phyloP scores from a whole-genome alignment of 2,888 invertebrate species.

The Ophonus ardosiacus region DNA sequence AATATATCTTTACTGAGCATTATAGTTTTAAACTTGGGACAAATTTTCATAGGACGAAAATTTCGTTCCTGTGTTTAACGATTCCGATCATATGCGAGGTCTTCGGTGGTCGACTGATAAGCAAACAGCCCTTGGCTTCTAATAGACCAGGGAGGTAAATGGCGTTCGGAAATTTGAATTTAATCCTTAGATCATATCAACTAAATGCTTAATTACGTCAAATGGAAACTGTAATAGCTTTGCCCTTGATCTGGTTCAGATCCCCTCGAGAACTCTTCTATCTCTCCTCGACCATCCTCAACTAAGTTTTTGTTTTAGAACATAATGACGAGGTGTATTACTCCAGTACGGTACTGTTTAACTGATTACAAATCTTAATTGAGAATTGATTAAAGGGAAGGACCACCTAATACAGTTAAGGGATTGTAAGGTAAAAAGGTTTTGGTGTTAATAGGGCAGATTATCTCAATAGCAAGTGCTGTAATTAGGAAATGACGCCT shows the following conservation, averaged over 20 bases:
- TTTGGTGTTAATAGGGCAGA: conserved; percentile 26
- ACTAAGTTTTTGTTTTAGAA: conserved; percentile 4
- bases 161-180: conserved; percentile 72
- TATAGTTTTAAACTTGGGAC: background rate
- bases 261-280: conserved; percentile 15
- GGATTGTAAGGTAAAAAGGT: background rate
- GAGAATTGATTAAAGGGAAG: conserved; percentile 16
- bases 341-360: conserved; percentile 9
- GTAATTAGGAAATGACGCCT: conserved; percentile 23
- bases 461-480: conserved; percentile 41
- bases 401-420: conserved; percentile 30
- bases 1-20: no score
- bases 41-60: background rate
- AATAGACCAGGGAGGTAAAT: conserved; percentile 70
- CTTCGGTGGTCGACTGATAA: conserved; percentile 56
- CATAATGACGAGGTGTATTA: conserved; percentile 14
- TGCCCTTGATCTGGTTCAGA: conserved; percentile 46
- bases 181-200: conserved; percentile 72
- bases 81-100: background rate
- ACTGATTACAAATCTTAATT: conserved; percentile 46
- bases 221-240: conserved; percentile 69
- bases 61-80: background rate
- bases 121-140: conserved; percentile 64
- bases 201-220: conserved; percentile 72
- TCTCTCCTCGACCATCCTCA: conserved; percentile 21